Base-by-base conservation (phyloP, 2,888 invertebrate species). In the Cataglyphis altisquamis region DNA sequence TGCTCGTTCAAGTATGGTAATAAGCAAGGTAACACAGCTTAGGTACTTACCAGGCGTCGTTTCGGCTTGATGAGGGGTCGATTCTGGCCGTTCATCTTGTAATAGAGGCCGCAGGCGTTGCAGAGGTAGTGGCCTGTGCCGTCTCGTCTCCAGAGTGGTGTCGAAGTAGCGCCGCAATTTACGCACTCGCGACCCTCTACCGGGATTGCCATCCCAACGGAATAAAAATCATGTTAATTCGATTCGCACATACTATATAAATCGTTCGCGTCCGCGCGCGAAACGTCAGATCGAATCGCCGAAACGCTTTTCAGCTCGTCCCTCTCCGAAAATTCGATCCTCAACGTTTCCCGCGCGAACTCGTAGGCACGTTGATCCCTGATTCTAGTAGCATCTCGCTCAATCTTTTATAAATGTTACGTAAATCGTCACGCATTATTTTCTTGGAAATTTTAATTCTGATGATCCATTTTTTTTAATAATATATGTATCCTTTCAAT, bases 71-170 rank as follows among this genome's bases (percentile, higher is more conserved):
- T 99, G 94, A 99, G 97, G 84, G 99, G 99, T 95, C 99, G 96
- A 95, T 99, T 99, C 95, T 99, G 98, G 93, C 99, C 99, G 96
- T 99, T 99, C 99, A 99, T 99, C 96, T 99, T 99, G 96, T 99
- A 99, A 96, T 99, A 99, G 92, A 99, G 97, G 92, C 99, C 99
- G 95, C 99, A 95, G 66, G 94, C 94, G 91, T 95, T 95, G 93
- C 95, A 95, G 90, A 97, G 97, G 96, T 99, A 99, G 95, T 98
- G 98, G 67, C 99, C 99, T 91, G 99, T 99, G 90, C 99, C 99
- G 95, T 99, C 99, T 93, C 99, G 96, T 94, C 99, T 97, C 99
- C 99, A 98, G 70, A 99, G 96, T 10, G 99, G 99, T 90, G 99
- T 99, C 93, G 98, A 98, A 89, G 99, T 99, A 84, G 99, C 99